Evolutionary conservation across 2,888 invertebrate genomes (phyloP).

Genomic region (Cheiracanthium punctorium): DNA sequence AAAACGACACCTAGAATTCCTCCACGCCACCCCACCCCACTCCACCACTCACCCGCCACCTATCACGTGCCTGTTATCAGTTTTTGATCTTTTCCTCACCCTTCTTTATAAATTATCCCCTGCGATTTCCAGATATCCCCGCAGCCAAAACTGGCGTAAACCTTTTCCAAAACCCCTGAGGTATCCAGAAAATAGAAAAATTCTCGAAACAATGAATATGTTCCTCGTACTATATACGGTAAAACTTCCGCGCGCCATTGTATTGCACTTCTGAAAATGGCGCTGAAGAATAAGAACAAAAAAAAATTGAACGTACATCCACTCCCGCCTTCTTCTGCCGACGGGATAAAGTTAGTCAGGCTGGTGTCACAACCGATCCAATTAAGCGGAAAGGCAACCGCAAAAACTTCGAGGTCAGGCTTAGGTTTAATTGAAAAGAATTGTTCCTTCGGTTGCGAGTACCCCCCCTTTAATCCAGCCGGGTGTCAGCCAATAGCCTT

Average conservation of each 20-base stretch:
- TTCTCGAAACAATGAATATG: not conserved
- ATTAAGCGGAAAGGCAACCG: constrained; percentile 57
- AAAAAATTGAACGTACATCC: not conserved
- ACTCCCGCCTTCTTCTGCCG: not conserved
- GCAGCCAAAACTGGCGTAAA: not conserved
- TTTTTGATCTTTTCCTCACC: not conserved
- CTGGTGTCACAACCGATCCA: constrained; percentile 54
- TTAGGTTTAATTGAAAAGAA: constrained; percentile 70
- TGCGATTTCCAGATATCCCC: not conserved
- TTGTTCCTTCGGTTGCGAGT: constrained; percentile 33
- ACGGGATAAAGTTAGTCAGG: constrained; percentile 38
- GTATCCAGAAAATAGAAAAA: constrained; percentile 6
- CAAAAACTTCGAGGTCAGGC: constrained; percentile 53
- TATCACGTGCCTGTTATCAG: not conserved
- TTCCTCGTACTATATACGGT: not conserved
- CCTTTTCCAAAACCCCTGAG: not conserved
- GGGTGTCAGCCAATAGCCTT: constrained; percentile 35
- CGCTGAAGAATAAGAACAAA: not conserved
- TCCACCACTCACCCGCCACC: not conserved
- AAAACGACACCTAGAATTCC: not conserved
- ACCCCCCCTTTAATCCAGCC: constrained; percentile 33
- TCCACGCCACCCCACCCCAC: not conserved
- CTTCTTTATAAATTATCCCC: constrained; percentile 7
- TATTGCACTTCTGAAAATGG: not conserved
- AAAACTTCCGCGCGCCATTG: not conserved